Percentiles rank a stretch among this genome's conserved stretches.
These are phyloP conservation scores for Athalia rosae DNA, from an alignment of 2,888 invertebrate genomes.

Conservation along the genomic window DNA sequence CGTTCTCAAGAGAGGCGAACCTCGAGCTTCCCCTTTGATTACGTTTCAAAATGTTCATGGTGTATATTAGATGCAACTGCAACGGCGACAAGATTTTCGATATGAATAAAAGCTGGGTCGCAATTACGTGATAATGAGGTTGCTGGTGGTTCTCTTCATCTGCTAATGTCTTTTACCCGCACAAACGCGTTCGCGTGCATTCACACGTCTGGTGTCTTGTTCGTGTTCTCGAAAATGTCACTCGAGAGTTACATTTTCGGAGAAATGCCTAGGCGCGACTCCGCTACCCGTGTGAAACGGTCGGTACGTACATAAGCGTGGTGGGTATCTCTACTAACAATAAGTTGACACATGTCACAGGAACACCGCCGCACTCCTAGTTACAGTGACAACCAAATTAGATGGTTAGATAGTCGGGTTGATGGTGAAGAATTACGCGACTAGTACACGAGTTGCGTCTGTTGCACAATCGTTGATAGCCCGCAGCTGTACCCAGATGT, in stretches of 20 bases:
- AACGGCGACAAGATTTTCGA: constrained; percentile 31
- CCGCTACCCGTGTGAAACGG: constrained; percentile 10
- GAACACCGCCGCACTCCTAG: neutral
- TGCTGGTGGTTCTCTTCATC: constrained; percentile 26
- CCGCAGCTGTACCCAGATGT: too few species aligned
- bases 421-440: too few species aligned
- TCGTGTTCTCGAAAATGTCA: constrained; percentile 35
- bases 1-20: neutral
- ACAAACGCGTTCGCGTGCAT: neutral
- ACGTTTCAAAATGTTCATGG: neutral
- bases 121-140: constrained; percentile 45
- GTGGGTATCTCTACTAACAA: neutral
- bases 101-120: constrained; percentile 40
- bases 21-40: too few species aligned
- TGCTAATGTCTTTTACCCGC: constrained; percentile 32
- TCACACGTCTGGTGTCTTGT: constrained; percentile 29
- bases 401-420: neutral
- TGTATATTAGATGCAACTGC: constrained; percentile 34
- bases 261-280: constrained; percentile 28
- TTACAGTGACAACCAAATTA: constrained; percentile 3
- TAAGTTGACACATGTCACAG: constrained; percentile 11
- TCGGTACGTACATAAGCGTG: constrained; percentile 8
- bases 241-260: constrained; percentile 40
- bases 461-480: too few species aligned
- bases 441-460: too few species aligned